phyloP scores from a whole-genome alignment of 2,113 vertebrate species.

The Rana temporaria region DNA sequence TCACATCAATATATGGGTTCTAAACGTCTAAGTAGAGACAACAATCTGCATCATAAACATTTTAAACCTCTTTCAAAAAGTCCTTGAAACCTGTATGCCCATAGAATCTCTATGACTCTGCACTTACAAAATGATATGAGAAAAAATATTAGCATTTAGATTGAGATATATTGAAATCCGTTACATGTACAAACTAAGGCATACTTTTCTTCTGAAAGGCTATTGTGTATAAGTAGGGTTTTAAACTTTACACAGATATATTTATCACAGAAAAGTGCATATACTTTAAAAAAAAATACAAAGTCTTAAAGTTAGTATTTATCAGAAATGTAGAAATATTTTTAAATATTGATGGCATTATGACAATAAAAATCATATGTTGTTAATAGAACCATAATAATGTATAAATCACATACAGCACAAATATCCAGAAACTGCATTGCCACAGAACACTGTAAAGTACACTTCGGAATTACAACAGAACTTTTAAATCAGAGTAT shows the following conservation, averaged over 20 bases:
- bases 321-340: not conserved
- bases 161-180: slow-evolving; percentile 45
- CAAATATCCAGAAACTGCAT: not conserved
- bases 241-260: slow-evolving; percentile 1
- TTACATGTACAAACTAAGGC: slow-evolving; percentile 49
- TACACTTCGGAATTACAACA: not conserved
- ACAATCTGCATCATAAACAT: slow-evolving; percentile 35
- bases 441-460: not conserved
- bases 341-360: not conserved
- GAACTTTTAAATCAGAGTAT: too few species aligned
- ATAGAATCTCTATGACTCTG: slow-evolving; percentile 46
- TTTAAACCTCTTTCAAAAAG: slow-evolving; percentile 52
- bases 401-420: not conserved
- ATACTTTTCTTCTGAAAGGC: slow-evolving; percentile 24
- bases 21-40: slow-evolving; percentile 26
- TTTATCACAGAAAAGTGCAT: slow-evolving; percentile 27
- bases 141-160: slow-evolving; percentile 56
- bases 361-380: not conserved
- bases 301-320: not conserved
- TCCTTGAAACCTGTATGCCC: not conserved
- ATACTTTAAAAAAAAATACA: not conserved
- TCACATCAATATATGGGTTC: not conserved
- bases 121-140: slow-evolving; percentile 43
- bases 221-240: slow-evolving; percentile 28
- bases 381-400: too few species aligned